phyloP scores from a whole-genome alignment of 2,888 invertebrate genomes.

The Drosophila rellima region DNA sequence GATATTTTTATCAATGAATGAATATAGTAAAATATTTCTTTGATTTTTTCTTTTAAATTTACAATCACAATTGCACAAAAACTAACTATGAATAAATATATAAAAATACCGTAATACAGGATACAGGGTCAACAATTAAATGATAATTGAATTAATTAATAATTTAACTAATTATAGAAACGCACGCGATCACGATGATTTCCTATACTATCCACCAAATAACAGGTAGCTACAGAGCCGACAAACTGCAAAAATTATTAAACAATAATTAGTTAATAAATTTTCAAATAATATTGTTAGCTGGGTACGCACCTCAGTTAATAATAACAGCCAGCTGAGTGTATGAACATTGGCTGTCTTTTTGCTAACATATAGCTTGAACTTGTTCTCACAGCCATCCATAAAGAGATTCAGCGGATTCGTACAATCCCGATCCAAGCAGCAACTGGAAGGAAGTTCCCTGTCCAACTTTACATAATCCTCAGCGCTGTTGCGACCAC shows the following conservation, averaged over 20 bases:
- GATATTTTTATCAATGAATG: conserved; percentile 73
- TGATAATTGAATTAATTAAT: conserved; percentile 44
- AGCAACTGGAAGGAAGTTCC: conserved; percentile 74
- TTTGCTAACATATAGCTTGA: conserved; percentile 66
- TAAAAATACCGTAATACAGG: conserved; percentile 39
- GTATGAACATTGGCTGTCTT: conserved; percentile 76
- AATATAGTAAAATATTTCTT: conserved; percentile 20
- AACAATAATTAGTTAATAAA: neutral
- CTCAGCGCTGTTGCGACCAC: conserved; percentile 78
- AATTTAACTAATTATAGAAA: conserved; percentile 74
- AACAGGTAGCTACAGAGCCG: conserved; percentile 77
- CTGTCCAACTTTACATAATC: conserved; percentile 77
- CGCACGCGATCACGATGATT: conserved; percentile 80
- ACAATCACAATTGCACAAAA: conserved; percentile 65
- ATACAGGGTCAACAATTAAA: conserved; percentile 31
- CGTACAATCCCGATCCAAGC: conserved; percentile 71
- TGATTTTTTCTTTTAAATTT: conserved; percentile 38
- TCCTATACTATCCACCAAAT: conserved; percentile 81
- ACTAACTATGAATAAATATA: conserved; percentile 40
- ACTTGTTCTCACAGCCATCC: conserved; percentile 76
- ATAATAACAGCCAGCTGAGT: conserved; percentile 80
- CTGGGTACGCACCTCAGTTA: conserved; percentile 65
- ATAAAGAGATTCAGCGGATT: conserved; percentile 71
- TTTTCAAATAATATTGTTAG: conserved; percentile 1
- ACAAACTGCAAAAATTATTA: conserved; percentile 70